A percentile compares a stretch with the other conserved stretches of the same genome.
Conservation (phyloP, 2,888 invertebrate species). For the Bombylius discolor region DNA sequence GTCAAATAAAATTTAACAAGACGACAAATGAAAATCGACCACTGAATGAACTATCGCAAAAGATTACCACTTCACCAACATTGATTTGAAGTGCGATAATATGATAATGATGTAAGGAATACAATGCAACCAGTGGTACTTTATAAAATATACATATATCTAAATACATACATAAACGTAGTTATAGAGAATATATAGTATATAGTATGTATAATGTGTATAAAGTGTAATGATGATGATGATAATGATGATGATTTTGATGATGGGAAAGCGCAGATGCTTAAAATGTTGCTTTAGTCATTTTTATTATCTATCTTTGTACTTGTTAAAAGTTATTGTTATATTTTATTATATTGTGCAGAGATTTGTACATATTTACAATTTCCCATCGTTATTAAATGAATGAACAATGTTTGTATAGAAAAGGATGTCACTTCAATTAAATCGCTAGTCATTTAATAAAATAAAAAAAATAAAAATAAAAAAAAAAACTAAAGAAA, state of each 20-base stretch:
- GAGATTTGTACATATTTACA: neutral
- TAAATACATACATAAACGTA: neutral
- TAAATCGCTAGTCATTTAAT: neutral
- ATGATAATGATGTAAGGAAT: neutral
- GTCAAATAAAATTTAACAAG: neutral
- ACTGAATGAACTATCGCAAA: neutral
- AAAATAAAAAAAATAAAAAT: neutral
- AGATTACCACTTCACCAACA: neutral
- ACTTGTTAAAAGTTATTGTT: neutral
- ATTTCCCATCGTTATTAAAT: neutral
- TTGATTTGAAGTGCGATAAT: neutral
- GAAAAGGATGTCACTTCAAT: neutral
- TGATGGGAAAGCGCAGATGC: conserved; percentile 1
- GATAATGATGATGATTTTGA: too few species aligned
- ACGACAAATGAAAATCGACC: neutral
- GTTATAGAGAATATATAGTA: neutral
- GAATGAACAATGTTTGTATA: neutral
- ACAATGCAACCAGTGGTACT: neutral
- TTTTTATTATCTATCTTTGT: neutral
- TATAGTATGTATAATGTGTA: too few species aligned
- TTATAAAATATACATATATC: too few species aligned
- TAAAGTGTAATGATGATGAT: neutral
- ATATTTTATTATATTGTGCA: neutral
- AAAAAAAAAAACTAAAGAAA: too few species aligned
- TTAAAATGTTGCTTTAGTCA: neutral